These are phyloP conservation scores for Falco peregrinus DNA, from an alignment of 2,797 vertebrate genomes.

Conservation along the genomic window DNA sequence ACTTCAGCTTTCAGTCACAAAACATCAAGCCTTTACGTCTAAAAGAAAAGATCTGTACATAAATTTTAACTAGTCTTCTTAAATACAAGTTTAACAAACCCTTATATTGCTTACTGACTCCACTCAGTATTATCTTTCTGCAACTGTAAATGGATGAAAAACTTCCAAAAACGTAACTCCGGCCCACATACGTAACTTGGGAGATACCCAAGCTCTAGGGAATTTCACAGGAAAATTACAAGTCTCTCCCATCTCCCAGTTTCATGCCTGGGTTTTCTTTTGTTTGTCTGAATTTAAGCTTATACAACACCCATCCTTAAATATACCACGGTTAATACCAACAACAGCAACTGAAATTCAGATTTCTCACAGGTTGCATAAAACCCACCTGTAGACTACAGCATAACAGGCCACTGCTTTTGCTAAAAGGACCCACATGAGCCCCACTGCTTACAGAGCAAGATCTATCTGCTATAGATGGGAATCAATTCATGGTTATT, in stretches of 20 bases:
- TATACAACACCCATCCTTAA: neutral
- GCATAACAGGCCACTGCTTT: accelerated
- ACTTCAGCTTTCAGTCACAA: neutral
- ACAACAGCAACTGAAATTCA: neutral
- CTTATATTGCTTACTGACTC: neutral
- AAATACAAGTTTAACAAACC: neutral
- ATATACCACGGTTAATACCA: neutral
- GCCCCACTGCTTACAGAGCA: accelerated
- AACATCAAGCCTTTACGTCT: neutral
- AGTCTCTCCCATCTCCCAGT: neutral
- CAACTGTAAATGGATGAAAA: neutral
- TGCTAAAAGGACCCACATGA: neutral
- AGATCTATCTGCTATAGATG: neutral
- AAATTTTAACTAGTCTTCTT: neutral
- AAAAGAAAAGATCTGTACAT: neutral
- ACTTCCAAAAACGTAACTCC: neutral
- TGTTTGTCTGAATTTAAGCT: neutral
- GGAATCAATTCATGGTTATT: neutral
- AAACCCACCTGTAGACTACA: neutral
- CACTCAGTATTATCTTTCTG: neutral
- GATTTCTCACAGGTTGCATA: neutral
- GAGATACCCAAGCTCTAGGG: neutral
- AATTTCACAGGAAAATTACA: neutral
- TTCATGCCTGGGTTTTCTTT: neutral
- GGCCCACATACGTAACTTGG: neutral